Evolutionary conservation across 2,888 invertebrate genomes (phyloP).

Genomic region (Ochlodes sylvanus): DNA sequence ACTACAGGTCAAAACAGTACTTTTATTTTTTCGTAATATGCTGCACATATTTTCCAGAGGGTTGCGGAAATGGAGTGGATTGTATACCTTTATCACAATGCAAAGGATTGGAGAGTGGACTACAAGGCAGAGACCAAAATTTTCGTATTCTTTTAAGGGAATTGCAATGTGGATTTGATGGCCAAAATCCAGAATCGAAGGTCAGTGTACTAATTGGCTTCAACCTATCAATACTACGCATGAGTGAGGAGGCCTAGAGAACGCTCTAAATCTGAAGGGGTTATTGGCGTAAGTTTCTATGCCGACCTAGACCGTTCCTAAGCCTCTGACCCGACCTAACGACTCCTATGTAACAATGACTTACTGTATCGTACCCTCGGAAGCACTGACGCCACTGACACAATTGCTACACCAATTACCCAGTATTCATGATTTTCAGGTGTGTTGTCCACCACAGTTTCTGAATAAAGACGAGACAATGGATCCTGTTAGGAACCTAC

Average conservation of each 20-base stretch:
- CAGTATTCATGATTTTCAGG: slow-evolving; percentile 78
- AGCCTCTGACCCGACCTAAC: too few relatives aligned
- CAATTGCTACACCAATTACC: background rate
- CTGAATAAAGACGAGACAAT: slow-evolving; percentile 11
- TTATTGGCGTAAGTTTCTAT: too few relatives aligned
- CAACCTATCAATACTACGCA: too few relatives aligned
- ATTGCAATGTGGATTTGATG: slow-evolving; percentile 88
- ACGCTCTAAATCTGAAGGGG: too few relatives aligned
- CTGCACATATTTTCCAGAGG: slow-evolving; percentile 47
- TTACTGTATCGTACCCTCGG: too few relatives aligned
- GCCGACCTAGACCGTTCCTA: too few relatives aligned
- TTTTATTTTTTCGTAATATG: too few relatives aligned
- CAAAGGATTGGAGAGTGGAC: slow-evolving; percentile 59
- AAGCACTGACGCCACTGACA: too few relatives aligned
- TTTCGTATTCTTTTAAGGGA: slow-evolving; percentile 81
- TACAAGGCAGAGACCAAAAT: slow-evolving; percentile 59
- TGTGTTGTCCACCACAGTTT: slow-evolving; percentile 83
- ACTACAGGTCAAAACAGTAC: too few relatives aligned
- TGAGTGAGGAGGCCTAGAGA: too few relatives aligned
- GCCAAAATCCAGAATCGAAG: slow-evolving; percentile 66
- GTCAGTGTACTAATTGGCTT: background rate
- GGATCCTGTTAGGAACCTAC: slow-evolving; percentile 46
- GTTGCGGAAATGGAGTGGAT: slow-evolving; percentile 58
- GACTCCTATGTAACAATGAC: too few relatives aligned
- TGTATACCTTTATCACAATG: slow-evolving; percentile 61